These are phyloP conservation scores for Boloria selene DNA, from an alignment of 2,888 invertebrate species.

Conservation along the genomic window DNA sequence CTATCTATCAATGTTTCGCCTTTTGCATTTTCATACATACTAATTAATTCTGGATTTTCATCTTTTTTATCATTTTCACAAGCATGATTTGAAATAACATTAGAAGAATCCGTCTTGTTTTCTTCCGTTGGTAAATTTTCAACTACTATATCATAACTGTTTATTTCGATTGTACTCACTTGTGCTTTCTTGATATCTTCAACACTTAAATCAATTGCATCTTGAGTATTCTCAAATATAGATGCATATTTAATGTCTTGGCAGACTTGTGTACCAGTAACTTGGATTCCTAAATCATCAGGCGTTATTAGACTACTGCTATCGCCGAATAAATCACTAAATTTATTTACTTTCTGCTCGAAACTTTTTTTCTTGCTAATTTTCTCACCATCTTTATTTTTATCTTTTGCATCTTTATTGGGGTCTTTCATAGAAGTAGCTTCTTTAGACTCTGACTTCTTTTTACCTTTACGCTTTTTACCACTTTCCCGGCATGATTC, in stretches of 20 bases:
- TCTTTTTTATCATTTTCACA: not conserved
- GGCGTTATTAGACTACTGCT: conserved; percentile 72
- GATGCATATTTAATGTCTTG: conserved; percentile 49
- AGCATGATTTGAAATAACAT: conserved; percentile 7
- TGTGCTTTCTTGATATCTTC: conserved; percentile 36
- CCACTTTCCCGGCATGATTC: conserved; percentile 27
- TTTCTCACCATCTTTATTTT: conserved; percentile 40
- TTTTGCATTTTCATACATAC: conserved; percentile 34
- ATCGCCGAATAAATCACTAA: conserved; percentile 70
- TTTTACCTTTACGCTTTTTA: conserved; percentile 51
- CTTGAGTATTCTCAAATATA: conserved; percentile 65
- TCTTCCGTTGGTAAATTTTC: conserved; percentile 18
- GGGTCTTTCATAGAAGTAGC: conserved; percentile 41
- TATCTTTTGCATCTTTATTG: conserved; percentile 37
- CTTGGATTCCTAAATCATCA: conserved; percentile 64
- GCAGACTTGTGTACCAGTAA: conserved; percentile 35
- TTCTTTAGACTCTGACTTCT: conserved; percentile 47
- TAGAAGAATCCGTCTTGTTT: conserved; percentile 14
- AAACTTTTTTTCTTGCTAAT: conserved; percentile 39
- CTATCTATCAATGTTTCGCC: conserved; percentile 37
- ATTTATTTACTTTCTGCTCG: conserved; percentile 48
- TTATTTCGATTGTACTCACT: conserved; percentile 11
- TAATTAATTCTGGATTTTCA: conserved; percentile 8
- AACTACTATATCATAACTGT: conserved; percentile 35
- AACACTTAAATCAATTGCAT: conserved; percentile 54